phyloP scores from a whole-genome alignment of 2,113 vertebrate genomes.

The Semnornis frantzii region DNA sequence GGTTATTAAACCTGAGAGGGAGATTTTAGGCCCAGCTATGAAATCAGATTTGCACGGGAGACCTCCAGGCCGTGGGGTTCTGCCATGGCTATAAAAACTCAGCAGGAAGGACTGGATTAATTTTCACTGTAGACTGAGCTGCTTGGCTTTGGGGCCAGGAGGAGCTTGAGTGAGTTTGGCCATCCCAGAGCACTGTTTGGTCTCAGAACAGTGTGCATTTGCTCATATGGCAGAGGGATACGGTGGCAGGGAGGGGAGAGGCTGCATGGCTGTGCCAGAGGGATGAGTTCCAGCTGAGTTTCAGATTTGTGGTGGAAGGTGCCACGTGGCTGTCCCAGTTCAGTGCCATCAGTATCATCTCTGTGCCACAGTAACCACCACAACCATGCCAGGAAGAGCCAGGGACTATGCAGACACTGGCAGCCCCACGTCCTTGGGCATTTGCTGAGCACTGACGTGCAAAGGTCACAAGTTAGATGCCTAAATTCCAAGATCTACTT shows the following conservation, averaged over 20 bases:
- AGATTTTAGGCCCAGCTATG: neutral
- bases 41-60: neutral
- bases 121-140: neutral
- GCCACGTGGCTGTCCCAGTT: neutral
- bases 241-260: neutral
- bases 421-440: neutral
- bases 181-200: neutral
- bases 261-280: rapidly evolving
- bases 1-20: neutral
- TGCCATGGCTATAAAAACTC: neutral
- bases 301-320: neutral
- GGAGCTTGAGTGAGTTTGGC: neutral
- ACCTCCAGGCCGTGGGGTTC: neutral
- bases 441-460: rapidly evolving
- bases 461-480: neutral
- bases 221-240: neutral
- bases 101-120: neutral
- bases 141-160: neutral
- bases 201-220: rapidly evolving
- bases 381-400: neutral
- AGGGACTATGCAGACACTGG: rapidly evolving
- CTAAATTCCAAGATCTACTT: neutral
- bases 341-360: rapidly evolving
- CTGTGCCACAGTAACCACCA: neutral
- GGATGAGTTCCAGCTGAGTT: neutral